These are phyloP conservation scores for Candoia aspera DNA, from an alignment of 2,113 vertebrate genomes.

Conservation along the genomic window DNA sequence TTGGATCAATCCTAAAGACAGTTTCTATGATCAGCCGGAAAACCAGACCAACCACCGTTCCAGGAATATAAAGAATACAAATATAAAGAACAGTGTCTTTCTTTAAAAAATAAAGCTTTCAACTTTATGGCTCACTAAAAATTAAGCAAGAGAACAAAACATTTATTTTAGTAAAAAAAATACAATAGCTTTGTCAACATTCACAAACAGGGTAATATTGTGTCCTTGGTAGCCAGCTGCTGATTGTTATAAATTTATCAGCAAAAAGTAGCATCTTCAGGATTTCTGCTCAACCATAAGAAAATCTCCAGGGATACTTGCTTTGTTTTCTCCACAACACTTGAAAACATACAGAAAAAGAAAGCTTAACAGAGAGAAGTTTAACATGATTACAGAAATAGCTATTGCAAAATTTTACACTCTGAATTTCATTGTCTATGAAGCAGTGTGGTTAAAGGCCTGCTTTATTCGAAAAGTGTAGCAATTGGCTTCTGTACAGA, in stretches of 20 bases:
- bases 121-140: not conserved
- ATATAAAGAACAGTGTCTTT: not conserved
- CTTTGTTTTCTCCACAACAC: not conserved
- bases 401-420: not conserved
- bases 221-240: not conserved
- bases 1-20: not conserved
- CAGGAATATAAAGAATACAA: not conserved
- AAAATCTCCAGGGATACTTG: not conserved
- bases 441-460: not conserved
- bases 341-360: not conserved
- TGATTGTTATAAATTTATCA: not conserved
- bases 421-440: not conserved
- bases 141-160: not conserved
- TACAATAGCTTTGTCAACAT: not conserved
- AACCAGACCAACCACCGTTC: not conserved
- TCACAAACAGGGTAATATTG: not conserved
- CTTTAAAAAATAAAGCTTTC: not conserved
- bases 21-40: not conserved
- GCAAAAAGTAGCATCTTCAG: not conserved
- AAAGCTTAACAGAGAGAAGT: not conserved
- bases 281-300: not conserved
- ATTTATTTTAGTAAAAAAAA: not conserved
- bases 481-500: slow-evolving; percentile 5
- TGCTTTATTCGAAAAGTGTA: not conserved
- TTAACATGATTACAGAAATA: not conserved